These are phyloP conservation scores for Cebidichthys violaceus DNA, from an alignment of 2,113 vertebrate genomes.

Conservation along the genomic window DNA sequence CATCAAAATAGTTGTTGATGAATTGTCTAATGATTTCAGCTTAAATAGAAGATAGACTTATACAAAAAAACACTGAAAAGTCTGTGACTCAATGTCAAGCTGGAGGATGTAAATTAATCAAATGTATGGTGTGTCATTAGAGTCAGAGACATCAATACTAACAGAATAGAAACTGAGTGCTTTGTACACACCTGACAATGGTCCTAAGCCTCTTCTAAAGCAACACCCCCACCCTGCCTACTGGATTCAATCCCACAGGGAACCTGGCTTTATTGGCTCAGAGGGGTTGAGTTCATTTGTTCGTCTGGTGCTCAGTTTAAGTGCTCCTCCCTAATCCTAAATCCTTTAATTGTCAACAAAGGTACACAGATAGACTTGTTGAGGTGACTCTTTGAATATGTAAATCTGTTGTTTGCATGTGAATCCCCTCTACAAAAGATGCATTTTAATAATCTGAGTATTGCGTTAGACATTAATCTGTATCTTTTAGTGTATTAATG, in stretches of 20 bases:
- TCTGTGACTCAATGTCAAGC: neutral
- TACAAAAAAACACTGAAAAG: neutral
- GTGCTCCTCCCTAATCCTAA: slow-evolving; percentile 66
- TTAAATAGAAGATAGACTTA: no score
- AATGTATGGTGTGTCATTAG: slow-evolving; percentile 5
- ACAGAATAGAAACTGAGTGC: slow-evolving; percentile 39
- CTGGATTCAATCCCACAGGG: slow-evolving; percentile 47
- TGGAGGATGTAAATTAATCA: slow-evolving; percentile 5
- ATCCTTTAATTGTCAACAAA: slow-evolving; percentile 67
- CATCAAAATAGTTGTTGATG: neutral
- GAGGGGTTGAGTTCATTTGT: slow-evolving; percentile 62
- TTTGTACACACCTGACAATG: slow-evolving; percentile 58
- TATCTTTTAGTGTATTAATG: slow-evolving; percentile 6
- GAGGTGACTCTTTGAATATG: slow-evolving; percentile 39
- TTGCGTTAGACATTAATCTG: neutral
- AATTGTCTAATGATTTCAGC: neutral
- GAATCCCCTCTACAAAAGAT: neutral
- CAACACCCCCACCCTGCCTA: slow-evolving; percentile 26
- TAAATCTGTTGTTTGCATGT: slow-evolving; percentile 25
- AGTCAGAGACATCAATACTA: slow-evolving; percentile 33
- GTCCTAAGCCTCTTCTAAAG: slow-evolving; percentile 53
- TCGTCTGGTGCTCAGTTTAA: slow-evolving; percentile 57
- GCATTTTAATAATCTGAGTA: neutral
- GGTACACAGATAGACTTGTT: slow-evolving; percentile 27
- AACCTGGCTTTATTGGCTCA: slow-evolving; percentile 49